Conservation (phyloP, 35 echinoderm and acorn worm species). For the Strongylocentrotus purpuratus region DNA sequence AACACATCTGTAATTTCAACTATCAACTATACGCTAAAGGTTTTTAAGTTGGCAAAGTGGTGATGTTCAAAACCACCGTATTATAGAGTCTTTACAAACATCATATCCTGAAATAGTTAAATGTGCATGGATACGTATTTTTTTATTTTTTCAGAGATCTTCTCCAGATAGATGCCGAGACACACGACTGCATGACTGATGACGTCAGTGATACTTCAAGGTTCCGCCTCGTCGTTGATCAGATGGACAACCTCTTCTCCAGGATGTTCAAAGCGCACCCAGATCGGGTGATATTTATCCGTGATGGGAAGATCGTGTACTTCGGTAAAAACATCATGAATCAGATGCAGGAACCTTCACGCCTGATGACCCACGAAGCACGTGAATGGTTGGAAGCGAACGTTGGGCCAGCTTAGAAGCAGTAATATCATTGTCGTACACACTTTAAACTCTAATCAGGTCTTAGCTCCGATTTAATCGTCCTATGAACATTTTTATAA, state of each 20-base stretch:
- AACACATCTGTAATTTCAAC: too few species aligned
- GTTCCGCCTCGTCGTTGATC: conserved; percentile 52
- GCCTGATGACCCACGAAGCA: conserved; percentile 55
- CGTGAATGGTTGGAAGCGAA: conserved; percentile 45
- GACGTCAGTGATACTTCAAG: conserved; percentile 11
- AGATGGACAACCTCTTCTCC: conserved; percentile 56
- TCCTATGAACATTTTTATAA: too few species aligned
- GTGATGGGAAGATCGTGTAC: conserved; percentile 35
- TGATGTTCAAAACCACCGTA: too few species aligned
- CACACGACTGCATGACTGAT: conserved; percentile 22
- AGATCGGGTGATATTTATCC: conserved; percentile 43
- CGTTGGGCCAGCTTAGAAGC: too few species aligned
- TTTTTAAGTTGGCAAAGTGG: too few species aligned
- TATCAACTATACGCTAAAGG: too few species aligned
- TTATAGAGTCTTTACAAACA: too few species aligned
- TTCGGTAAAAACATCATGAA: conserved; percentile 25
- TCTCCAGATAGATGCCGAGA: neutral
- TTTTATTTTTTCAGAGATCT: conserved; percentile 4
- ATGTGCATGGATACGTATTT: neutral
- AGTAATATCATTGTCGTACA: too few species aligned
- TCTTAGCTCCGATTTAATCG: too few species aligned
- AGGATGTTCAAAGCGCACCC: conserved; percentile 20
- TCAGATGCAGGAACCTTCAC: conserved; percentile 40
- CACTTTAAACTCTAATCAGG: too few species aligned
- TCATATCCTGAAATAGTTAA: too few species aligned